Evolutionary conservation across 30 jellyfish, hydroid and myxozoan species (phyloP).

Genomic region (Pseudorhiza aurosa): DNA sequence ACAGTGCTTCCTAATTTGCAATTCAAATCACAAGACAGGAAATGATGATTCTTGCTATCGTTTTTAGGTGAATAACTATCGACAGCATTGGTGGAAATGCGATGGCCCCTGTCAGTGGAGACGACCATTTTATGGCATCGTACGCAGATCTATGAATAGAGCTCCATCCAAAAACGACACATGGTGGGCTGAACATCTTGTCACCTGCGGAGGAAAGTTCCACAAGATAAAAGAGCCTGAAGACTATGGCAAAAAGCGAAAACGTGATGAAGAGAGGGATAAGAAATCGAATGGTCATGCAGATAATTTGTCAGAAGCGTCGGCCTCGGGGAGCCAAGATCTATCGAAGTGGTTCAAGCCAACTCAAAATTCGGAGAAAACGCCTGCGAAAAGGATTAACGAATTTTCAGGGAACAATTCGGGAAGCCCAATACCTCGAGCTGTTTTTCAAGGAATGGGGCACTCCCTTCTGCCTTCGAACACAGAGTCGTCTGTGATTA

Average conservation of each 20-base stretch:
- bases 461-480: slow-evolving; percentile 11
- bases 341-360: slow-evolving; percentile 64
- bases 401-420: neutral
- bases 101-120: slow-evolving; percentile 93
- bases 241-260: slow-evolving; percentile 64
- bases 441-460: slow-evolving; percentile 27
- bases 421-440: neutral
- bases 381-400: neutral
- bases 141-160: slow-evolving; percentile 93
- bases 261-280: slow-evolving; percentile 6
- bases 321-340: neutral
- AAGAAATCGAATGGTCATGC: neutral
- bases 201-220: slow-evolving; percentile 86
- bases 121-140: slow-evolving; percentile 90
- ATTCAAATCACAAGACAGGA: too few species aligned
- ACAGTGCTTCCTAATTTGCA: too few species aligned
- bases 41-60: too few species aligned
- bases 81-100: slow-evolving; percentile 99
- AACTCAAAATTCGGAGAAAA: neutral
- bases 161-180: slow-evolving; percentile 91
- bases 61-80: slow-evolving; percentile 74
- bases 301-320: neutral
- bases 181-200: slow-evolving; percentile 91
- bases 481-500: neutral
- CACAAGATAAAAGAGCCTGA: slow-evolving; percentile 89